Evolutionary conservation across 2,797 vertebrate genomes (phyloP), one percentile per base, ranked within the genome.

Genomic region (Bucorvus abyssinicus): DNA sequence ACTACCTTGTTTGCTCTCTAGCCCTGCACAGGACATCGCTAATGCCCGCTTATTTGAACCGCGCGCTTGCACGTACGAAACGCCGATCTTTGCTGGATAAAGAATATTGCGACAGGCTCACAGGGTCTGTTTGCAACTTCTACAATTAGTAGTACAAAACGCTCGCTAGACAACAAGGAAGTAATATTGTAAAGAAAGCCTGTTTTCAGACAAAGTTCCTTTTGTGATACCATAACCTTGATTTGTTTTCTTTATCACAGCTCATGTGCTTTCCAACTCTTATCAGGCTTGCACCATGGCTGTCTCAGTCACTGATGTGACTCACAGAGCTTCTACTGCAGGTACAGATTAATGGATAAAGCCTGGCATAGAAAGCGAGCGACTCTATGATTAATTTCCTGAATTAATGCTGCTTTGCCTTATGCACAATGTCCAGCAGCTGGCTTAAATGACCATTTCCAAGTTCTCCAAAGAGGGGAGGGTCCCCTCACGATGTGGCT

Each of bases 211-310:
- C 70, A 88, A 86, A 94, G 94, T 90, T 84, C 85, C 19, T 85
- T 92, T 86, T 90, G 82, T 81, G 69, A 93, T 27, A 73, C 27
- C 23, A 32, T 44, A 92, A 69, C 79, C 61, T 88, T 86, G 47
- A 87, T 95, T 91, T 87, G 45, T 76, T 90, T 88, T 17, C n/a
- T 85, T 95, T 89, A 64, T 89, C 65, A 57, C 32, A 78, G 75
- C 65, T 30, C 24, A 45, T 20, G 38, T 3, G 9, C 59, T 85
- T 81, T 76, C 68, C 71, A 84, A 7, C 40, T 45, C 76, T 76
- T 90, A 90, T 55, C 60, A 85, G 63, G 47, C 32, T 89, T 74
- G 85, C 65, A 69, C 82, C 80, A 22, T 16, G 60, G 45, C 71
- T 84, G 34, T 65, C 85, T 63, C 50, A 23, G 59, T 15, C 60